phyloP scores from a whole-genome alignment of 1,140 invertebrate genomes.

The Drosophila novamexicana region DNA sequence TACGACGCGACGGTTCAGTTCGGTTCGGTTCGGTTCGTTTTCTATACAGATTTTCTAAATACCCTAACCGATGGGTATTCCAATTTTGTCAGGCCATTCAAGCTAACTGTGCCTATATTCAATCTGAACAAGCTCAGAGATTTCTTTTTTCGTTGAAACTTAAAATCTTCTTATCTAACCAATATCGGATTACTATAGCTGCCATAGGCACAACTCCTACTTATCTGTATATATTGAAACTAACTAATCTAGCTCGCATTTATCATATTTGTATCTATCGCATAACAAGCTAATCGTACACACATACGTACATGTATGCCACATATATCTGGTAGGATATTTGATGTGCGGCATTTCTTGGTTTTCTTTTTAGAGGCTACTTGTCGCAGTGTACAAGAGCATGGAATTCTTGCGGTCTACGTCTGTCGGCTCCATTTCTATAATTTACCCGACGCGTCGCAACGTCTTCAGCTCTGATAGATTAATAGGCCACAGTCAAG shows the following conservation, averaged over 20 bases:
- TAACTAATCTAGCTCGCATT: no score
- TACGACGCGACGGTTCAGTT: constrained; percentile 13
- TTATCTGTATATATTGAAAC: no score
- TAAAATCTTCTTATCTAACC: no score
- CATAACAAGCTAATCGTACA: no score
- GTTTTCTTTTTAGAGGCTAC: constrained; percentile 52
- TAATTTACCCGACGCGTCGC: not conserved
- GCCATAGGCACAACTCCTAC: no score
- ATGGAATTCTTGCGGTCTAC: constrained; percentile 59
- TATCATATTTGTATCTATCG: no score
- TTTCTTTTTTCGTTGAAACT: no score
- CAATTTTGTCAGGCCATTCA: not conserved
- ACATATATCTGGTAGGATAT: not conserved
- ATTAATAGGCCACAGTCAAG: constrained; percentile 76
- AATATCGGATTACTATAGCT: no score
- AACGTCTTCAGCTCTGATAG: constrained; percentile 59
- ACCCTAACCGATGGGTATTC: not conserved
- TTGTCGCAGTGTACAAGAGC: constrained; percentile 37
- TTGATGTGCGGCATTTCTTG: not conserved
- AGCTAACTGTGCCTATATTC: no score
- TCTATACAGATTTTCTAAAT: not conserved
- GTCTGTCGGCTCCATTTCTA: not conserved
- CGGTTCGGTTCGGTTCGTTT: constrained; percentile 16
- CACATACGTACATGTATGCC: no score
- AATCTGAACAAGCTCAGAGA: no score